Evolutionary conservation across 2,888 invertebrate species (phyloP).

Genomic region (Stomorhina lunata): DNA sequence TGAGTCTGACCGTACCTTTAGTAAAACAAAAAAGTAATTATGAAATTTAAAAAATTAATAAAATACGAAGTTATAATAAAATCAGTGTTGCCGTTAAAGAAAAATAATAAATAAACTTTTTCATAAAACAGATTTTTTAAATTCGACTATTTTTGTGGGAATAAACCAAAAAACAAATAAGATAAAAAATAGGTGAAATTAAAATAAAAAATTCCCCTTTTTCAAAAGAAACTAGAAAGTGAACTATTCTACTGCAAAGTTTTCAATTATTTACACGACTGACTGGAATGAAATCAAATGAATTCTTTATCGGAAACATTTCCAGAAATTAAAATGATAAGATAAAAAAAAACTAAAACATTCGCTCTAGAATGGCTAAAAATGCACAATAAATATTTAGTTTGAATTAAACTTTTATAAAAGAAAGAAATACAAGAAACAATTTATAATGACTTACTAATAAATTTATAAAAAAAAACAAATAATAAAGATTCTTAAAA

Average conservation of each 20-base stretch:
- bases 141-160: too few species aligned
- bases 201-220: too few species aligned
- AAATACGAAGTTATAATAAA: too few species aligned
- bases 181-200: neutral
- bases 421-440: slow-evolving; percentile 1
- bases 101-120: too few species aligned
- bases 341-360: slow-evolving; percentile 28
- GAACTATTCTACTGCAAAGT: too few species aligned
- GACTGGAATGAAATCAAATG: neutral
- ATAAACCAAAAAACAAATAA: neutral
- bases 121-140: too few species aligned
- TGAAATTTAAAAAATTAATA: too few species aligned
- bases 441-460: neutral
- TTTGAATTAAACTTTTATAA: slow-evolving; percentile 7
- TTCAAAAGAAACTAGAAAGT: too few species aligned
- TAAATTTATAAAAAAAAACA: neutral
- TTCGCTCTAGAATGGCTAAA: neutral
- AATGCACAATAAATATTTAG: slow-evolving; percentile 4
- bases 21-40: too few species aligned
- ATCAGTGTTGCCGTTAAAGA: too few species aligned
- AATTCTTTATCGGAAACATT: slow-evolving; percentile 16
- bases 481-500: neutral
- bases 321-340: slow-evolving; percentile 45
- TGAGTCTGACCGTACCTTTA: too few species aligned
- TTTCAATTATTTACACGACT: neutral